Evolutionary conservation across 2,888 invertebrate species (phyloP).

Genomic region (Polymixis lichenea): DNA sequence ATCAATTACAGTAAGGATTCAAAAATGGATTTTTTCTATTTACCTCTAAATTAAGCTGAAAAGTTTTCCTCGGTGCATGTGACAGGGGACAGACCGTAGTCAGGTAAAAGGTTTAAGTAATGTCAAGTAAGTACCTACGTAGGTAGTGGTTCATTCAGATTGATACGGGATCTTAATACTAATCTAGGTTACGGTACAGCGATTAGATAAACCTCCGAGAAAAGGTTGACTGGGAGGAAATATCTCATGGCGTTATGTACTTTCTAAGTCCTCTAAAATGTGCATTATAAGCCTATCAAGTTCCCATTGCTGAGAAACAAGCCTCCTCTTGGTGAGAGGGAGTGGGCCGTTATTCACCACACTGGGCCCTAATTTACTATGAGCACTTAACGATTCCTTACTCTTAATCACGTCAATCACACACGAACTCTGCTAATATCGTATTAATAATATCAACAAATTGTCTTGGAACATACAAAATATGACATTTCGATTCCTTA

Average conservation of each 20-base stretch:
- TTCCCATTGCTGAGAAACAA: no score
- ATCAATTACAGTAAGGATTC: constrained; percentile 4
- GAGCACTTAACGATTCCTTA: no score
- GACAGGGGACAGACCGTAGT: constrained; percentile 35
- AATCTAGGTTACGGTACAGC: not conserved
- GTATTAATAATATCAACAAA: no score
- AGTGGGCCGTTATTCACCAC: no score
- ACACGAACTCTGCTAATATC: no score
- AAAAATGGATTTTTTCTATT: constrained; percentile 20
- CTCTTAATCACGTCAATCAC: no score
- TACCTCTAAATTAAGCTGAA: constrained; percentile 10
- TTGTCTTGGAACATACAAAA: no score
- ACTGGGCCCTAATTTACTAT: no score
- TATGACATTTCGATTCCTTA: no score
- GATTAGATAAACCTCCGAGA: not conserved
- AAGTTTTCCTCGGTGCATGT: constrained; percentile 28
- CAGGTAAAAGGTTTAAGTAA: constrained; percentile 36
- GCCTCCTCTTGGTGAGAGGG: no score
- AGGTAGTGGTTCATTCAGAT: constrained; percentile 1
- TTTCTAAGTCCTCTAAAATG: not conserved
- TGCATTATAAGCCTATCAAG: no score
- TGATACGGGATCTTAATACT: not conserved
- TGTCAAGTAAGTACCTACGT: constrained; percentile 3
- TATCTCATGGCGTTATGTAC: not conserved
- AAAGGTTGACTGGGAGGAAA: not conserved